Evolutionary conservation across 1,140 invertebrate genomes (phyloP).

Genomic region (Drosophila varians): DNA sequence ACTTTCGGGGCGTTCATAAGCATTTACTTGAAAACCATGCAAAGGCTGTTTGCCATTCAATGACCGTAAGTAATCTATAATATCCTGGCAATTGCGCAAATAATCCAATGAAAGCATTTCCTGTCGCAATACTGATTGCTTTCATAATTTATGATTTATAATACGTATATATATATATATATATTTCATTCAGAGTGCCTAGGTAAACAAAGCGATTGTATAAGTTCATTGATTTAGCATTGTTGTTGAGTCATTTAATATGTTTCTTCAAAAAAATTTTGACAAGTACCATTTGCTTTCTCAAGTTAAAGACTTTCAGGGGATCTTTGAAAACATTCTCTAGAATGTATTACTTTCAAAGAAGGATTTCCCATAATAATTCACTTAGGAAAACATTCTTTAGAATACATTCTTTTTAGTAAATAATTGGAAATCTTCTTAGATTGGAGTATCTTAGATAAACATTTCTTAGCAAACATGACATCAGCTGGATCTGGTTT

Average conservation of each 20-base stretch:
- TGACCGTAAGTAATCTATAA: constrained; percentile 88
- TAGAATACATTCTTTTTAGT: background rate
- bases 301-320: background rate
- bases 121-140: background rate
- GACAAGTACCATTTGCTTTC: background rate
- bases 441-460: background rate
- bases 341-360: too few relatives aligned
- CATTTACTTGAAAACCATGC: constrained; percentile 89
- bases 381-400: constrained; percentile 4
- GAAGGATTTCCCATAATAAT: background rate
- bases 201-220: constrained; percentile 43
- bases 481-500: constrained; percentile 27
- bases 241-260: constrained; percentile 34
- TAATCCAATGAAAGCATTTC: background rate
- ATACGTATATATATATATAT: constrained; percentile 1
- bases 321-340: too few relatives aligned
- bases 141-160: constrained; percentile 6
- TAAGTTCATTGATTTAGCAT: constrained; percentile 40
- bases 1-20: constrained; percentile 90
- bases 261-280: background rate
- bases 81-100: background rate
- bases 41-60: constrained; percentile 88
- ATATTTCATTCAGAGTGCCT: constrained; percentile 21
- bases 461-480: constrained; percentile 16
- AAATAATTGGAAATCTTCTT: background rate